Percentiles rank a stretch among this genome's conserved stretches.
phyloP scores from a whole-genome alignment of 2,797 vertebrate species.

The Arrhamphus sclerolepis region DNA sequence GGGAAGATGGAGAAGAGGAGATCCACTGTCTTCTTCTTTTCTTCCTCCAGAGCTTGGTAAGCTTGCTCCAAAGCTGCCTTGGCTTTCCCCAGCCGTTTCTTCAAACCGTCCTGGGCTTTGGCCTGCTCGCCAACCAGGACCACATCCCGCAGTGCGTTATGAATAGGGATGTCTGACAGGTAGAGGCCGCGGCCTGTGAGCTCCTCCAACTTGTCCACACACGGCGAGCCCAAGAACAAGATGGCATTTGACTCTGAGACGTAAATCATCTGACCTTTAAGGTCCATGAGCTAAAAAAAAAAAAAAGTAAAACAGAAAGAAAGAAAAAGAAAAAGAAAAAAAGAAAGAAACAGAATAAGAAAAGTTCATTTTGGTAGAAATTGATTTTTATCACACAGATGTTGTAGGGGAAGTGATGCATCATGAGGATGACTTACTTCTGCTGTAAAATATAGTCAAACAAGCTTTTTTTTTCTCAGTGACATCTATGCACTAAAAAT shows the following conservation, averaged over 20 bases:
- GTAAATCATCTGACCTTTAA: slow-evolving; percentile 99
- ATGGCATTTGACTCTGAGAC: slow-evolving; percentile 92
- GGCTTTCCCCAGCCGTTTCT: slow-evolving; percentile 95
- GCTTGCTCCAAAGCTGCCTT: slow-evolving; percentile 94
- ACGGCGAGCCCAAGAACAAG: slow-evolving; percentile 95
- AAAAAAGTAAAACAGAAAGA: too few relatives aligned
- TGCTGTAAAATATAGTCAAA: too few relatives aligned
- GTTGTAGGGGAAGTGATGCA: too few relatives aligned
- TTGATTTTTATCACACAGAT: too few relatives aligned
- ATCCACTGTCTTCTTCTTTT: slow-evolving; percentile 97
- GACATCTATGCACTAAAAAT: not conserved
- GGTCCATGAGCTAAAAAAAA: slow-evolving; percentile 90
- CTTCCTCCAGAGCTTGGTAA: slow-evolving; percentile 95
- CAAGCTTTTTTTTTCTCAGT: not conserved
- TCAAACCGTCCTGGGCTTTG: slow-evolving; percentile 95
- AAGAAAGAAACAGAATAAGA: slow-evolving; percentile 12
- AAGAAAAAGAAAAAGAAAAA: slow-evolving; percentile 8
- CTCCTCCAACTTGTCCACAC: slow-evolving; percentile 96
- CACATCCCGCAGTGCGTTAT: slow-evolving; percentile 94
- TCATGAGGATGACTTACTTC: too few relatives aligned
- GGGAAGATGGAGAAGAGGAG: slow-evolving; percentile 97
- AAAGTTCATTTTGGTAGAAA: not conserved
- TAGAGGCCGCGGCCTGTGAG: slow-evolving; percentile 95
- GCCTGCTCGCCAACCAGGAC: slow-evolving; percentile 97
- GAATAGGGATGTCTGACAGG: slow-evolving; percentile 97